Percentiles rank a stretch among this genome's conserved stretches.
Conservation (phyloP, 1,140 invertebrate species). For the Drosophila teissieri region DNA sequence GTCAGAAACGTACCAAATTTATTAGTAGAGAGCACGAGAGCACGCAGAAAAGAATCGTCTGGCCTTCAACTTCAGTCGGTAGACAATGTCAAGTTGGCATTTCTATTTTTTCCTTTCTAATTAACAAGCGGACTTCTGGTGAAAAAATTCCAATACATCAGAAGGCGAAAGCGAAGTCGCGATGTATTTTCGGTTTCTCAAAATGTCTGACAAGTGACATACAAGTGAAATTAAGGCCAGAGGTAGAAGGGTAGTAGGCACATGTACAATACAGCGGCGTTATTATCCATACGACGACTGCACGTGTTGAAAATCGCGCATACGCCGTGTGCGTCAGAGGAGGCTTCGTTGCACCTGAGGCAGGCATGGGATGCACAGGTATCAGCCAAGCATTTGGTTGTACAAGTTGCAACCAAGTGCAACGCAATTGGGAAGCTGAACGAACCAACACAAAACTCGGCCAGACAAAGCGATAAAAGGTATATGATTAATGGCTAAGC, state of each 20-base stretch:
- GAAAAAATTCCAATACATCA: constrained; percentile 44
- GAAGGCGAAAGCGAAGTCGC: constrained; percentile 20
- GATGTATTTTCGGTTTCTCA: constrained; percentile 39
- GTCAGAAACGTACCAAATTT: constrained; percentile 12
- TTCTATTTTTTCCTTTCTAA: constrained; percentile 67
- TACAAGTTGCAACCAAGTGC: constrained; percentile 35
- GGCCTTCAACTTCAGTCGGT: constrained; percentile 69
- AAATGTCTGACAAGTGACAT: constrained; percentile 70
- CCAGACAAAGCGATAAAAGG: constrained; percentile 63
- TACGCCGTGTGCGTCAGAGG: constrained; percentile 53
- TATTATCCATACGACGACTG: constrained; percentile 17
- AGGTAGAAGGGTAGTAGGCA: too few relatives aligned
- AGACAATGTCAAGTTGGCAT: constrained; percentile 72
- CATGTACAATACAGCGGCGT: neutral
- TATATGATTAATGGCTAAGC: constrained; percentile 74
- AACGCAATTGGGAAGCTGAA: constrained; percentile 61
- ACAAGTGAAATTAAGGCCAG: constrained; percentile 59
- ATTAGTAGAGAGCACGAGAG: neutral
- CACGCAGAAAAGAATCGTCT: constrained; percentile 9
- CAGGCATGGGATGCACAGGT: constrained; percentile 8
- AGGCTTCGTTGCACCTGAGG: constrained; percentile 38
- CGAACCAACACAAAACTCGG: constrained; percentile 60
- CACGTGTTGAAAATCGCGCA: constrained; percentile 59
- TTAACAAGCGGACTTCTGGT: constrained; percentile 56
- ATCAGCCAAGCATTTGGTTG: constrained; percentile 7